phyloP scores from a whole-genome alignment of 2,113 vertebrate genomes.

The Tretioscincus oriximinensis region DNA sequence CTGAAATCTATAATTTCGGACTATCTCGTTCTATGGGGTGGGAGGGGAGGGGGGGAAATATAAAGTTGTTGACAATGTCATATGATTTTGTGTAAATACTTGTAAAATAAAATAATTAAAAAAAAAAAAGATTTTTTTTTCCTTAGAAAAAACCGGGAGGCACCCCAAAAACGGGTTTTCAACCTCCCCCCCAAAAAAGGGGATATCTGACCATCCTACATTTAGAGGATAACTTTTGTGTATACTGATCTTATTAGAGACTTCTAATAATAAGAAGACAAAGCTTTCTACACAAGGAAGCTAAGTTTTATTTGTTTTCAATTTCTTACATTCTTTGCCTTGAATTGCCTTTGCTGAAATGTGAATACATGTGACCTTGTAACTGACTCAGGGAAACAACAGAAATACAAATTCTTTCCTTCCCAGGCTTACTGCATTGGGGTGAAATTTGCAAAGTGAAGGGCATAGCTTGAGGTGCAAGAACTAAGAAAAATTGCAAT shows the following conservation, averaged over 20 bases:
- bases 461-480: not conserved
- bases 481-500: not conserved
- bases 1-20: no score
- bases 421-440: not conserved
- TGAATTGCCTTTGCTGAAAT: not conserved
- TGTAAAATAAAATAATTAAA: no score
- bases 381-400: not conserved
- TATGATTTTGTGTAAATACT: no score
- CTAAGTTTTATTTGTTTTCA: not conserved
- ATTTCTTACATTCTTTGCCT: not conserved
- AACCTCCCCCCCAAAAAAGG: no score
- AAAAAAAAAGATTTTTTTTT: no score
- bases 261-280: not conserved
- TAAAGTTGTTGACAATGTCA: no score
- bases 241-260: not conserved
- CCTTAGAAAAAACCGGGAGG: no score
- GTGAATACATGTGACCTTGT: not conserved
- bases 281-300: not conserved
- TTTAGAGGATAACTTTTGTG: not conserved
- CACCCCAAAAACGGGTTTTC: no score
- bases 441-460: conserved; percentile 1
- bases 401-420: conserved; percentile 1
- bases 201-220: no score
- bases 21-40: no score
- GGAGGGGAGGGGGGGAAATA: no score